Evolutionary conservation across 1,140 invertebrate genomes (phyloP), one percentile per base, ranked within the genome.

Genomic region (Holotrichia oblita): DNA sequence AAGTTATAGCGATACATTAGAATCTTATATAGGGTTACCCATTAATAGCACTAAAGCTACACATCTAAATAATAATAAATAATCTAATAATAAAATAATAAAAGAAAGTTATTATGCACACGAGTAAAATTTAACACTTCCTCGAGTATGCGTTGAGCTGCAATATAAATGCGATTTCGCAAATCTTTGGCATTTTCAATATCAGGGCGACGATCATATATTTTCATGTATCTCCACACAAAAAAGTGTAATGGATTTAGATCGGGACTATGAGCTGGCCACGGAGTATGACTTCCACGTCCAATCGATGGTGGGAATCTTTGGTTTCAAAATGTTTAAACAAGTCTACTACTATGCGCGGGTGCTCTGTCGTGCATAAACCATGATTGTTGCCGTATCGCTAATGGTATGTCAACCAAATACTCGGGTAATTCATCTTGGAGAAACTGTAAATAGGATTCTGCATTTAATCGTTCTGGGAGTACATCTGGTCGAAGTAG

Each of bases 401-500:
- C 80, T 41, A 83, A 76, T 79, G 80, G 81, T 20, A 83, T 73
- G 42, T 83, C 79, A 79, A 83, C 79, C 27, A 84, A 79, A 40
- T 84, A 78, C 78, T 78, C 78, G 22, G 40, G 61, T 77, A 86
- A 81, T n/a, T 82, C 74, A 75, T 83, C 42, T 78, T 82, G 73
- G 59, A 86, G 81, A 74, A 87, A 83, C 8, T 81, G 78, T 78
- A 81, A 77, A 80, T 86, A 84, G 10, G 48, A 79, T 79, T 83
- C 81, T n/a, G 81, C 79, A 79, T 83, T 85, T 80, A 85, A 78
- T 72, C 78, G 80, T 22, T 80, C 77, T 22, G 84, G 83, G 22
- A 87, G 77, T 78, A 87, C 82, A 80, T 83, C 83, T 72, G 85
- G 85, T 20, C 84, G 83, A 81, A 87, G 82, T 59, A 86, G 78